These are phyloP conservation scores for Ceratina calcarata DNA, from an alignment of 1,140 invertebrate species.

Conservation along the genomic window DNA sequence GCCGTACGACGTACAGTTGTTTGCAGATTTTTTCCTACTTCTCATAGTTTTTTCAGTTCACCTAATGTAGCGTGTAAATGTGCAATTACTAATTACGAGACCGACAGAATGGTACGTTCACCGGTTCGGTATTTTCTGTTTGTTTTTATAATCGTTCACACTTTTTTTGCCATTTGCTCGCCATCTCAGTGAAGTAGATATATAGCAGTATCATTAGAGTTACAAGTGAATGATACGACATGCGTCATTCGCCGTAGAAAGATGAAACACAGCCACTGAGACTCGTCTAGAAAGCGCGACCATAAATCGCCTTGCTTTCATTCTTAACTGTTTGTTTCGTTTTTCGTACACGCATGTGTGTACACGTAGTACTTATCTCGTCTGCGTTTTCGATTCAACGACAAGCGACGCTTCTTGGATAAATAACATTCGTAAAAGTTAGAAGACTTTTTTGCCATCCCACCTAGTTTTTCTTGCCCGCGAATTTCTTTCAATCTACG, in stretches of 20 bases:
- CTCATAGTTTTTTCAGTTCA: constrained; percentile 60
- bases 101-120: constrained; percentile 79
- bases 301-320: neutral
- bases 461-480: constrained; percentile 42
- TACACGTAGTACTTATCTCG: neutral
- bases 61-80: constrained; percentile 76
- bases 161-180: constrained; percentile 38
- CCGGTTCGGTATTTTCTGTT: constrained; percentile 67
- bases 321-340: constrained; percentile 6
- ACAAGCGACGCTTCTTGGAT: constrained; percentile 59
- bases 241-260: constrained; percentile 44
- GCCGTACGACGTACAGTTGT: constrained; percentile 71
- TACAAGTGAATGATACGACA: constrained; percentile 58
- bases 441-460: constrained; percentile 70
- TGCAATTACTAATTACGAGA: constrained; percentile 76
- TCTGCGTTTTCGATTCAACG: constrained; percentile 33
- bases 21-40: constrained; percentile 48
- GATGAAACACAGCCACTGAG: constrained; percentile 27
- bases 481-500: constrained; percentile 24
- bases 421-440: constrained; percentile 61
- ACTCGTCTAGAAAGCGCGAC: constrained; percentile 5
- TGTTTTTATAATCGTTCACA: constrained; percentile 18
- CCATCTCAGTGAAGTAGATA: constrained; percentile 52
- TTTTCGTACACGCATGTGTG: neutral
- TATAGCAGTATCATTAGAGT: constrained; percentile 64